A percentile compares a stretch with the other conserved stretches of the same genome.
These are phyloP conservation scores for Drosophila micromelanica DNA, from an alignment of 1,140 invertebrate genomes.

Conservation along the genomic window DNA sequence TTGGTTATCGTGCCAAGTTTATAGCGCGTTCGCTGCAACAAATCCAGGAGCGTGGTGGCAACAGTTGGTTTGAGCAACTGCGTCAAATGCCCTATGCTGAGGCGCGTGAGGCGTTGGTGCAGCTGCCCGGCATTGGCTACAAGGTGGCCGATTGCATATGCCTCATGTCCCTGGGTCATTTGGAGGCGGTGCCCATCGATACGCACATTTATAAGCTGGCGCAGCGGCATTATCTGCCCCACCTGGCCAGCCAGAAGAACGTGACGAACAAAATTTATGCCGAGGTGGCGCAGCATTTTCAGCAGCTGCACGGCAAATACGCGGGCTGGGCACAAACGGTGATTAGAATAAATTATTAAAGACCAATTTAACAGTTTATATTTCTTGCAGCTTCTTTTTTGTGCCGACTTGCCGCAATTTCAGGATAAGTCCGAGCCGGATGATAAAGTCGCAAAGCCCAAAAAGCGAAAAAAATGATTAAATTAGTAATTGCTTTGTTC, in stretches of 20 bases:
- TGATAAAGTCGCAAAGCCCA: neutral
- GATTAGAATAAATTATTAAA: conserved; percentile 56
- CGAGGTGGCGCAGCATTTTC: conserved; percentile 93
- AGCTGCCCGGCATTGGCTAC: conserved; percentile 93
- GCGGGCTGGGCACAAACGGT: conserved; percentile 99
- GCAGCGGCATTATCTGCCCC: conserved; percentile 91
- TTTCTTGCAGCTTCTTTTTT: conserved; percentile 89
- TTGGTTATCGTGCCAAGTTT: conserved; percentile 96
- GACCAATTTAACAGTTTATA: conserved; percentile 2
- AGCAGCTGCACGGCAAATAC: conserved; percentile 92
- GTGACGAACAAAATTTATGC: conserved; percentile 93
- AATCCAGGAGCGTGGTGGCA: conserved; percentile 88
- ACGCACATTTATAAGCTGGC: conserved; percentile 98
- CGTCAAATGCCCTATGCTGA: conserved; percentile 89
- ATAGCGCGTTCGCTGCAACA: conserved; percentile 90
- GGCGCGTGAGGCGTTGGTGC: conserved; percentile 90
- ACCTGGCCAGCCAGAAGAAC: conserved; percentile 90
- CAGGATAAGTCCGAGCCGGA: conserved; percentile 74
- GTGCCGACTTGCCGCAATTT: conserved; percentile 90
- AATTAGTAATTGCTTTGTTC: neutral
- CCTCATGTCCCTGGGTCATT: conserved; percentile 96
- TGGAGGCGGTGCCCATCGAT: conserved; percentile 96
- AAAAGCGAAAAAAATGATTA: conserved; percentile 28
- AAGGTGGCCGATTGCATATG: conserved; percentile 99
- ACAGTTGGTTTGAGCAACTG: conserved; percentile 89